These are phyloP conservation scores for Drosophila bocki DNA, from an alignment of 1,140 invertebrate genomes.

Conservation along the genomic window DNA sequence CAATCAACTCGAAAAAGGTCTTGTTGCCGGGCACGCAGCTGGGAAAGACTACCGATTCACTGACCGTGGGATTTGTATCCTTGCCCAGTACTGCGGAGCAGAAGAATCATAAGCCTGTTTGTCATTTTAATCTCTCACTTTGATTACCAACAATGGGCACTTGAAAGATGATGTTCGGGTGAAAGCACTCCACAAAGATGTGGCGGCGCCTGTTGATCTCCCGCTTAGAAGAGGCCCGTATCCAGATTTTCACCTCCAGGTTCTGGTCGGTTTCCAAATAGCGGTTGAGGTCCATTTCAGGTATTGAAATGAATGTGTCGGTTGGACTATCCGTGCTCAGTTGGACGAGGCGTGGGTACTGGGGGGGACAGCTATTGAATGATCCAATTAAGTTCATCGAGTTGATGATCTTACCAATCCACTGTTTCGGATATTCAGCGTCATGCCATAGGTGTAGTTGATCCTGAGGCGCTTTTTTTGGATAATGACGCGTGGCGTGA, in stretches of 20 bases:
- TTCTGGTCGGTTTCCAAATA: constrained; percentile 61
- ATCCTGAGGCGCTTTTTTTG: constrained; percentile 20
- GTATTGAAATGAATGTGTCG: constrained; percentile 48
- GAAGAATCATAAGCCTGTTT: neutral
- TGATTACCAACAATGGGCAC: constrained; percentile 69
- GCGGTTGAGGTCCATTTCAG: constrained; percentile 25
- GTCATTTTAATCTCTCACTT: too few relatives aligned
- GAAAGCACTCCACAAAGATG: constrained; percentile 59
- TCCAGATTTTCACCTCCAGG: constrained; percentile 50
- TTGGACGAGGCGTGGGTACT: constrained; percentile 64
- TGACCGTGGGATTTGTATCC: constrained; percentile 8
- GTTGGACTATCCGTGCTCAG: constrained; percentile 56
- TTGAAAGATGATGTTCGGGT: constrained; percentile 77
- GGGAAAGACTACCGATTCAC: constrained; percentile 52
- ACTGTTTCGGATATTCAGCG: constrained; percentile 47
- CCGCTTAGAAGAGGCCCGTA: constrained; percentile 15
- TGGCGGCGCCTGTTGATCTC: constrained; percentile 59
- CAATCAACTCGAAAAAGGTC: constrained; percentile 61
- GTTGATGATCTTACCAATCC: constrained; percentile 37
- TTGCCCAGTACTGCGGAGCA: constrained; percentile 30
- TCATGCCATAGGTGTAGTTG: constrained; percentile 51
- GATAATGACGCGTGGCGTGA: constrained; percentile 58
- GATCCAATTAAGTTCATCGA: neutral
- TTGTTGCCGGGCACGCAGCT: constrained; percentile 43
- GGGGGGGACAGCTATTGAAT: neutral